A percentile compares a stretch with the other conserved stretches of the same genome.
These are phyloP conservation scores for Tetragnatha montana DNA, from an alignment of 2,888 invertebrate species.

Conservation along the genomic window DNA sequence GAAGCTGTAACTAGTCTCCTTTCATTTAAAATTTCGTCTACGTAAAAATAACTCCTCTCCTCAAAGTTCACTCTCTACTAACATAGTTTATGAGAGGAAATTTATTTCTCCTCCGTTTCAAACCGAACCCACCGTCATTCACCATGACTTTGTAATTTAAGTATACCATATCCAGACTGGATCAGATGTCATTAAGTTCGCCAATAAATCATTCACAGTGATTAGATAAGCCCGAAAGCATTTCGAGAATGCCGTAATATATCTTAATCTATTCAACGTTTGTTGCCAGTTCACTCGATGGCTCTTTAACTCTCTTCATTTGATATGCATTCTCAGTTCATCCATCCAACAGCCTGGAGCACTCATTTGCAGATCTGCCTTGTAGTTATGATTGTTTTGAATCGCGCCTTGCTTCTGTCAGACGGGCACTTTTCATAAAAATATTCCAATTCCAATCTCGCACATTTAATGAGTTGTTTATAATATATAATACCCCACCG, in stretches of 20 bases:
- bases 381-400: not conserved
- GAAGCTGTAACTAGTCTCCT: not conserved
- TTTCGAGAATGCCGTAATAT: conserved; percentile 1
- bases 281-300: not conserved
- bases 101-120: not conserved
- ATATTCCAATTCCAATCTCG: not conserved
- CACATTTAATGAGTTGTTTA: not conserved
- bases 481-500: not conserved
- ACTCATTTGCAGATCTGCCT: not conserved
- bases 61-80: not conserved
- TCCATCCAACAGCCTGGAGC: not conserved
- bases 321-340: not conserved
- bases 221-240: conserved; percentile 1
- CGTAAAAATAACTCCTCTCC: not conserved
- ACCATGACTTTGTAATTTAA: not conserved
- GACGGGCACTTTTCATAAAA: not conserved
- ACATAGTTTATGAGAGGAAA: not conserved
- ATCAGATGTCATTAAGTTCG: conserved; percentile 34
- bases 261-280: not conserved
- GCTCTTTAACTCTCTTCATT: not conserved
- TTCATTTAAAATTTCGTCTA: not conserved
- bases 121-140: not conserved
- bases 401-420: not conserved
- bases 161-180: not conserved
- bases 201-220: conserved; percentile 36